Percentiles rank a stretch among this genome's conserved stretches.
Evolutionary conservation across 2,797 vertebrate genomes (phyloP).

Genomic region (Crocodylus rhombifer): DNA sequence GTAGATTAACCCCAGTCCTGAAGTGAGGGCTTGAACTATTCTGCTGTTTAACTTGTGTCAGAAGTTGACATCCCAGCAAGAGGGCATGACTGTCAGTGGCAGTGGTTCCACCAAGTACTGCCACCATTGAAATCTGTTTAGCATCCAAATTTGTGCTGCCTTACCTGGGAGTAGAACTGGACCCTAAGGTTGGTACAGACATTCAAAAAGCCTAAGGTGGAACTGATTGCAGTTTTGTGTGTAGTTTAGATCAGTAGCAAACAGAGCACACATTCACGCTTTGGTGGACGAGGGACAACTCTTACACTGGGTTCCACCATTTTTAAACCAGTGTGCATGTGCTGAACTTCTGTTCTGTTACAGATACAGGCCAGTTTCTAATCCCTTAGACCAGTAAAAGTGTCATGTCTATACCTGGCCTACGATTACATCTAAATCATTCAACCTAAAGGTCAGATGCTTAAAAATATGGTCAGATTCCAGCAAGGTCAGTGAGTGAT

Average conservation of each 20-base stretch:
- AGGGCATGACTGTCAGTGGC: not conserved
- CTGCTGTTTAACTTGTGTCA: not conserved
- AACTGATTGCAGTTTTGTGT: no score
- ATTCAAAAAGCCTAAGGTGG: no score
- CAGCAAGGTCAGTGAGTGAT: constrained; percentile 39
- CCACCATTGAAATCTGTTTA: constrained; percentile 38
- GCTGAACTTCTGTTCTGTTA: no score
- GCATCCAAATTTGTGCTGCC: constrained; percentile 2
- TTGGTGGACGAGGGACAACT: no score
- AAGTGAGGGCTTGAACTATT: rapidly evolving
- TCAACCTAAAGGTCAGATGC: constrained; percentile 48
- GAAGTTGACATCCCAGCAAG: not conserved
- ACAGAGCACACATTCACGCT: no score
- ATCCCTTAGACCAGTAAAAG: no score
- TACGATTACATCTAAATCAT: constrained; percentile 44
- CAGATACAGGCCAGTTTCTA: no score
- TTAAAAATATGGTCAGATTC: constrained; percentile 50
- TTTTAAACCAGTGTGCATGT: no score
- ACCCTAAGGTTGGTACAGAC: not conserved
- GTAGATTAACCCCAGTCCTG: not conserved
- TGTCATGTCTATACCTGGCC: no score
- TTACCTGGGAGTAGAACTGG: constrained; percentile 19
- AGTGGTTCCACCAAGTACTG: constrained; percentile 4
- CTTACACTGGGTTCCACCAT: no score
- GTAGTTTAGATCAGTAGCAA: no score